A percentile compares a stretch with the other conserved stretches of the same genome.
These are phyloP conservation scores for Myopa tessellatipennis DNA, from an alignment of 2,888 invertebrate species.

Conservation along the genomic window DNA sequence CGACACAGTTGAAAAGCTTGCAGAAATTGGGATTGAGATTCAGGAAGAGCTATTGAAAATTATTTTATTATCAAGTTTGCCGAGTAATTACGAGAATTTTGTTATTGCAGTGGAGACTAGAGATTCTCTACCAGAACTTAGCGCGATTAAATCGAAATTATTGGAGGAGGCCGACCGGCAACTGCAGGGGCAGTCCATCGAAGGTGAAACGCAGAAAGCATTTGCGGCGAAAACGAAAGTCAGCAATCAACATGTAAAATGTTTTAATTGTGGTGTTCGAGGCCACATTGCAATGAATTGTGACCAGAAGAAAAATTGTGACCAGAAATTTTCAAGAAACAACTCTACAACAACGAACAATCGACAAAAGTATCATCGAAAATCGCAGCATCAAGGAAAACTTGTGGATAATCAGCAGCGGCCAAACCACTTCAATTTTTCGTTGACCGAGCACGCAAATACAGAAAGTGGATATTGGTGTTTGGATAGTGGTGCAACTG, in stretches of 20 bases:
- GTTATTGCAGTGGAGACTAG: background rate
- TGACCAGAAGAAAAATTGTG: background rate
- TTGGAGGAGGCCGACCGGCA: too few species aligned
- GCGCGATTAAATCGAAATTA: too few species aligned
- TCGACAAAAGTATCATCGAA: background rate
- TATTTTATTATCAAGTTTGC: conserved; percentile 1
- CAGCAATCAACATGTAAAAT: too few species aligned
- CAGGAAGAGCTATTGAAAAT: background rate
- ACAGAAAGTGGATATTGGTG: conserved; percentile 5
- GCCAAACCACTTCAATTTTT: too few species aligned
- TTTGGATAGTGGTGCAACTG: conserved; percentile 19
- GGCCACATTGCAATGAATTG: conserved; percentile 7
- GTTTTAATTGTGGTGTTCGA: background rate
- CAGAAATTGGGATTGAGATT: too few species aligned
- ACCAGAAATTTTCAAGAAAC: background rate
- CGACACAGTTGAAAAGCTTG: too few species aligned
- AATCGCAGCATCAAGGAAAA: conserved; percentile 1
- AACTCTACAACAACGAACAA: conserved; percentile 5
- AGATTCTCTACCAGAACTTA: background rate
- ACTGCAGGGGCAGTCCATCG: too few species aligned
- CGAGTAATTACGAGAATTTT: background rate
- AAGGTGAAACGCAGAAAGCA: too few species aligned
- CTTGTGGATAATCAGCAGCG: too few species aligned
- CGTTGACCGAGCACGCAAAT: background rate
- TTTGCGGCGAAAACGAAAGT: too few species aligned